Percentiles rank a stretch among this genome's conserved stretches.
Evolutionary conservation across 2,113 vertebrate genomes (phyloP).

Genomic region (Orycteropus afer): DNA sequence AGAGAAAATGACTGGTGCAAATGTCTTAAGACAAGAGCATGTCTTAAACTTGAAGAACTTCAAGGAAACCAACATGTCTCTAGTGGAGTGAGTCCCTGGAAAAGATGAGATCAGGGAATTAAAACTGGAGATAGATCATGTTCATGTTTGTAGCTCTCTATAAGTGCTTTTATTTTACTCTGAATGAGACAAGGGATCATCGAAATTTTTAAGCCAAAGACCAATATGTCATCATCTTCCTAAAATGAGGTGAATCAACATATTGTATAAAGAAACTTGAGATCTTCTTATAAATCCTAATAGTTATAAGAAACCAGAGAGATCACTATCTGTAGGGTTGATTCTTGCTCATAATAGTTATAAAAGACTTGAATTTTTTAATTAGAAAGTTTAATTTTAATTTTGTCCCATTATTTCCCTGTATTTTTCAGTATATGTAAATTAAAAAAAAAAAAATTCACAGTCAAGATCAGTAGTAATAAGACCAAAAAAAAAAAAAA

Average conservation of each 20-base stretch:
- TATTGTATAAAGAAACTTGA: background rate
- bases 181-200: background rate
- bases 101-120: background rate
- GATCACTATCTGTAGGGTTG: too few species aligned
- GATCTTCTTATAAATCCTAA: background rate
- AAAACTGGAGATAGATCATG: background rate
- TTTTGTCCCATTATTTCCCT: background rate
- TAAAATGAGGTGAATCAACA: background rate
- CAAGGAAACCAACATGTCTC: background rate
- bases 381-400: background rate
- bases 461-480: background rate
- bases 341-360: background rate
- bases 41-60: fast-evolving
- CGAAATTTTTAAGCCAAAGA: background rate
- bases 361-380: background rate
- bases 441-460: background rate
- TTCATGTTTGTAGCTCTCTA: background rate
- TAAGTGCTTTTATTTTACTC: background rate
- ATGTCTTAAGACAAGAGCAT: background rate
- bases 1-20: background rate
- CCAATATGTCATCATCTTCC: background rate
- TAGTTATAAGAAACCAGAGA: background rate
- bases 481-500: too few species aligned
- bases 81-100: background rate
- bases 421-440: background rate